Percentiles rank a stretch among this genome's conserved stretches.
These are phyloP conservation scores for Drosophila prostipennis DNA, from an alignment of 2,888 invertebrate genomes.

Conservation along the genomic window DNA sequence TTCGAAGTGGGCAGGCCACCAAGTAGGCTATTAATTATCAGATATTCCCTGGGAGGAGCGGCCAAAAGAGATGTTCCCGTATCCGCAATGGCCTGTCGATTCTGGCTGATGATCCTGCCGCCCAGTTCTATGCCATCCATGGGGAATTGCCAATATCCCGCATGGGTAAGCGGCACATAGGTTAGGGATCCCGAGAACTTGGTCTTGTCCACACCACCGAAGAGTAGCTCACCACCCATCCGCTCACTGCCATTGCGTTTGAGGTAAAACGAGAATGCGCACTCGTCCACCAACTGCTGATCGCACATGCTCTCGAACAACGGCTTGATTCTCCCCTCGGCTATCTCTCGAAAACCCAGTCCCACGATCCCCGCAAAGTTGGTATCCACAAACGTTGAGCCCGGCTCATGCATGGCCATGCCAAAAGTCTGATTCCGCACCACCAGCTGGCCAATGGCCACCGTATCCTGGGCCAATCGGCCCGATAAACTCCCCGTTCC, in stretches of 20 bases:
- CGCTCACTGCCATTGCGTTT: constrained; percentile 89
- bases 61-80: constrained; percentile 97
- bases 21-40: constrained; percentile 89
- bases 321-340: constrained; percentile 94
- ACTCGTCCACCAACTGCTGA: constrained; percentile 88
- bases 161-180: constrained; percentile 32
- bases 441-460: constrained; percentile 88
- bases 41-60: constrained; percentile 91
- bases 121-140: constrained; percentile 34
- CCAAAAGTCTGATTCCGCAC: constrained; percentile 94
- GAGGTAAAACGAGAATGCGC: constrained; percentile 96
- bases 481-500: constrained; percentile 97
- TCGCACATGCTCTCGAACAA: constrained; percentile 95
- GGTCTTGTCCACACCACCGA: constrained; percentile 77
- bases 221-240: constrained; percentile 92
- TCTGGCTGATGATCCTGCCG: constrained; percentile 90
- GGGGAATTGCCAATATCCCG: constrained; percentile 38
- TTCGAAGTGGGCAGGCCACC: constrained; percentile 87
- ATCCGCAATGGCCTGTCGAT: constrained; percentile 95
- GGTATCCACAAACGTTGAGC: constrained; percentile 96
- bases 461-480: constrained; percentile 94
- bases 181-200: constrained; percentile 33
- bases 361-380: constrained; percentile 99
- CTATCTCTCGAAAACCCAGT: constrained; percentile 93
- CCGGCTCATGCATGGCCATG: constrained; percentile 96